A percentile compares a stretch with the other conserved stretches of the same genome.
Evolutionary conservation across 2,113 vertebrate genomes (phyloP).

Genomic region (Corythaeola cristata): DNA sequence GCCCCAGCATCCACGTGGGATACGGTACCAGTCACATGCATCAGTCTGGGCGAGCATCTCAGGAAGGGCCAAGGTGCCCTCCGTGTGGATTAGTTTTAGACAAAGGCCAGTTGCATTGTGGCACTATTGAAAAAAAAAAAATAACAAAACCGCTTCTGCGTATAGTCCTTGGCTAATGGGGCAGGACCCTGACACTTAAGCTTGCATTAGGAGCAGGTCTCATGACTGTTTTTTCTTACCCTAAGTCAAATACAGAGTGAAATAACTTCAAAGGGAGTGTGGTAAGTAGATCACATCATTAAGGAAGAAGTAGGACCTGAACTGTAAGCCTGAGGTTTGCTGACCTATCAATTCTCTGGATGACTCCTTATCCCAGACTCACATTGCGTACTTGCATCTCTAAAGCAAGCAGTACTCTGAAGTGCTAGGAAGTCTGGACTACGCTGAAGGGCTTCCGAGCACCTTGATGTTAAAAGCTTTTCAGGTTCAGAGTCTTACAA

Average conservation of each 20-base stretch:
- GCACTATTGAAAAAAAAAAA: not conserved
- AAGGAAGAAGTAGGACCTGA: not conserved
- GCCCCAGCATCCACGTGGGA: rapidly evolving
- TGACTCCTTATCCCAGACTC: not conserved
- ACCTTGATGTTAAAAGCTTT: not conserved
- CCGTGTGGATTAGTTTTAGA: not conserved
- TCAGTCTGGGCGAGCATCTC: not conserved
- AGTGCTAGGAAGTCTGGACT: not conserved
- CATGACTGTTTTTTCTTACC: not conserved
- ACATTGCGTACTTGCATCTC: rapidly evolving
- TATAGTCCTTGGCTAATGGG: not conserved
- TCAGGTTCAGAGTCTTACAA: not conserved
- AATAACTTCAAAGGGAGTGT: not conserved
- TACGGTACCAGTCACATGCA: rapidly evolving
- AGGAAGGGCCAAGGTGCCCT: not conserved
- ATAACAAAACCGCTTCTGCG: not conserved
- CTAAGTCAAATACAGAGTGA: not conserved
- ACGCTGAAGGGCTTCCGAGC: rapidly evolving
- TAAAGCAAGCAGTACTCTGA: not conserved
- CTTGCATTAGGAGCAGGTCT: not conserved
- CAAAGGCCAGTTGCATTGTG: not conserved
- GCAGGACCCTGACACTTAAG: not conserved
- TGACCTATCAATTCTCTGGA: not conserved
- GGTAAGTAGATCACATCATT: not conserved
- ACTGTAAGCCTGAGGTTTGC: not conserved